These are phyloP conservation scores for Sarcophaga caerulescens DNA, from an alignment of 2,888 invertebrate genomes.

Conservation along the genomic window DNA sequence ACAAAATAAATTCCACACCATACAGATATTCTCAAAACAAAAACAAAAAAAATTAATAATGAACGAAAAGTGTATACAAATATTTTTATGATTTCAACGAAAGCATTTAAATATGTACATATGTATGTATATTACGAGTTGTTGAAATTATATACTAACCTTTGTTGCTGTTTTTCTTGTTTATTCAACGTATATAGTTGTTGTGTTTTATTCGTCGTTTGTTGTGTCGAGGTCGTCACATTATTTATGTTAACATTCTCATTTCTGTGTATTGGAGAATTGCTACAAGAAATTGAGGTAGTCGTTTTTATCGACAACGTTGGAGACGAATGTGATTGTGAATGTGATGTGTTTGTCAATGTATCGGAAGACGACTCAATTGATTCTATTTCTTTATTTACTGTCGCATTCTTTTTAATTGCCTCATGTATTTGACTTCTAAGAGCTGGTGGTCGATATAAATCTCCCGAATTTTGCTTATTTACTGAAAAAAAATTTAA, in stretches of 20 bases:
- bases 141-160: slow-evolving; percentile 46
- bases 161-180: slow-evolving; percentile 61
- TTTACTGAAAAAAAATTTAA: slow-evolving; percentile 51
- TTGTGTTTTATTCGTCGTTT: slow-evolving; percentile 39
- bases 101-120: slow-evolving; percentile 1
- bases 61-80: not conserved
- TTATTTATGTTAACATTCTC: slow-evolving; percentile 67
- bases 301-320: slow-evolving; percentile 64
- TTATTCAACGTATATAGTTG: slow-evolving; percentile 68
- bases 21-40: slow-evolving; percentile 36
- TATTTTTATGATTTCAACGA: not conserved
- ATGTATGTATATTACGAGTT: not conserved
- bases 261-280: slow-evolving; percentile 71
- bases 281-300: slow-evolving; percentile 71
- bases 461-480: slow-evolving; percentile 80
- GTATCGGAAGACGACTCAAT: slow-evolving; percentile 15
- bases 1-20: slow-evolving; percentile 26
- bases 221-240: slow-evolving; percentile 62
- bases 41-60: slow-evolving; percentile 17
- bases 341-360: slow-evolving; percentile 10
- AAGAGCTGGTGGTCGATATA: slow-evolving; percentile 83
- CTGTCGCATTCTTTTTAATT: slow-evolving; percentile 40
- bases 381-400: slow-evolving; percentile 9
- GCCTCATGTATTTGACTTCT: slow-evolving; percentile 75
- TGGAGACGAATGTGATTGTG: slow-evolving; percentile 11